Evolutionary conservation across 1,140 invertebrate species (phyloP).

Genomic region (Eumaeus atala): DNA sequence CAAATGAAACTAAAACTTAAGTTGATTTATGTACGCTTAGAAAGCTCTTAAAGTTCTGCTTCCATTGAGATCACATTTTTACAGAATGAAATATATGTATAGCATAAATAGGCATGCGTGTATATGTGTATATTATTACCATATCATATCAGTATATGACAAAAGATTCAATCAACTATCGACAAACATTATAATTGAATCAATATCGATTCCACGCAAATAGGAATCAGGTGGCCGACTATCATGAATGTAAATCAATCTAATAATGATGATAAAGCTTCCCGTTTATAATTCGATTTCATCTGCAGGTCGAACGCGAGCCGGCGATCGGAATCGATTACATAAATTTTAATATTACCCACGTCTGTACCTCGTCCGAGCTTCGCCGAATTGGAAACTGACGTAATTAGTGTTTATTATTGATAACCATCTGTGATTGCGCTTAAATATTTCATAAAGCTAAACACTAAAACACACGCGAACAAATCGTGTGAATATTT

Average conservation of each 20-base stretch:
- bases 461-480: neutral
- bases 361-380: conserved; percentile 11
- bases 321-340: conserved; percentile 35
- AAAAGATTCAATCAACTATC: neutral
- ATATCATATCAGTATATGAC: too few species aligned
- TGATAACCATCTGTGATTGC: conserved; percentile 22
- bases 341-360: conserved; percentile 54
- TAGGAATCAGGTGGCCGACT: conserved; percentile 2
- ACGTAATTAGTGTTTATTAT: conserved; percentile 36
- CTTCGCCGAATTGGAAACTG: conserved; percentile 27
- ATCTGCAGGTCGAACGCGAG: conserved; percentile 25
- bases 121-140: too few species aligned
- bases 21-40: too few species aligned
- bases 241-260: conserved; percentile 20
- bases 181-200: conserved; percentile 13
- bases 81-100: too few species aligned
- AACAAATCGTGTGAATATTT: too few species aligned
- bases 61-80: too few species aligned
- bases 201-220: neutral
- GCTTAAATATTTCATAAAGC: neutral
- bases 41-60: too few species aligned
- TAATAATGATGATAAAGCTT: conserved; percentile 20
- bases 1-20: too few species aligned
- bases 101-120: too few species aligned
- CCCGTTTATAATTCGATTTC: conserved; percentile 27